Evolutionary conservation across 2,797 vertebrate species (phyloP).

Genomic region (Arnoldichthys spilopterus): DNA sequence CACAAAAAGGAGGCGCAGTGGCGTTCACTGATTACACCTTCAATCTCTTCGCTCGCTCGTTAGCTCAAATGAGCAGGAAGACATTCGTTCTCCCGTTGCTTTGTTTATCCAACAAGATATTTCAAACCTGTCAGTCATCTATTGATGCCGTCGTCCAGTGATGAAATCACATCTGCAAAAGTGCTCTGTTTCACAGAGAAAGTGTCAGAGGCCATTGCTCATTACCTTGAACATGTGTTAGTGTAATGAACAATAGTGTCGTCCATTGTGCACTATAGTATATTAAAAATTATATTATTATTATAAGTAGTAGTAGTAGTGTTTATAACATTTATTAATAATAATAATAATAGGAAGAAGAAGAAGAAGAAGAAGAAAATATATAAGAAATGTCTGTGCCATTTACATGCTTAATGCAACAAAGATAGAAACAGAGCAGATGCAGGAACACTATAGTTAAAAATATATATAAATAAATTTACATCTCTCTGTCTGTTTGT

Average conservation of each 20-base stretch:
- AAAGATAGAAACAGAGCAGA: too few species aligned
- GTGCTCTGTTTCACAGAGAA: not conserved
- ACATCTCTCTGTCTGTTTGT: too few species aligned
- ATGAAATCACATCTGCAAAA: constrained; percentile 6
- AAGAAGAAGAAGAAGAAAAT: too few species aligned
- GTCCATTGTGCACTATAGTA: not conserved
- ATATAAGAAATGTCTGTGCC: too few species aligned
- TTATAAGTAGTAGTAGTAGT: too few species aligned
- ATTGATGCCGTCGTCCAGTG: constrained; percentile 2
- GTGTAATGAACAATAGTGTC: not conserved
- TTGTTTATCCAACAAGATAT: constrained; percentile 55
- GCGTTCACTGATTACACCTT: constrained; percentile 68
- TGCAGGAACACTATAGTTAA: too few species aligned
- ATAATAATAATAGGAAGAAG: too few species aligned
- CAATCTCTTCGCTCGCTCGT: constrained; percentile 56
- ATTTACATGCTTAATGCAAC: too few species aligned
- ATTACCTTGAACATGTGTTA: not conserved
- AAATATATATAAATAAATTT: too few species aligned
- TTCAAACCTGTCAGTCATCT: constrained; percentile 37
- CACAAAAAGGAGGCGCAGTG: constrained; percentile 61
- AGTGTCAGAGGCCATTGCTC: not conserved
- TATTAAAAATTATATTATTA: too few species aligned
- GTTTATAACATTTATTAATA: too few species aligned
- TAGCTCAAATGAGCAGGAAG: constrained; percentile 40
- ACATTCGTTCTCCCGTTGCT: constrained; percentile 34